A percentile compares a stretch with the other conserved stretches of the same genome.
Conservation (phyloP, 1,140 invertebrate species). For the Drosophila nigrodunni region DNA sequence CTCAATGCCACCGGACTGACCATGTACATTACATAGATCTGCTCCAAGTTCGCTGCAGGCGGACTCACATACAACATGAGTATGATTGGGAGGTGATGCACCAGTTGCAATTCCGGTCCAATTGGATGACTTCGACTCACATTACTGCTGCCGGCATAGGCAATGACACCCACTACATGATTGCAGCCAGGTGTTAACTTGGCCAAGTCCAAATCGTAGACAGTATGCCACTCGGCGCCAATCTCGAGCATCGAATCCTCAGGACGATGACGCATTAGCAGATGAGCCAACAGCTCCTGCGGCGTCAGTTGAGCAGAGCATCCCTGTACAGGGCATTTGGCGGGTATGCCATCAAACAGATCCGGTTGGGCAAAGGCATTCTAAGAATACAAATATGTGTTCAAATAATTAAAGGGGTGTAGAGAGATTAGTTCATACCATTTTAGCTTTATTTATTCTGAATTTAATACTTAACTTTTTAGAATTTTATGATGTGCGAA, state of each 20-base stretch:
- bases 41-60: slow-evolving; percentile 10
- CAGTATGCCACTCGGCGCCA: slow-evolving; percentile 35
- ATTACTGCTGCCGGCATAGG: slow-evolving; percentile 42
- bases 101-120: slow-evolving; percentile 44
- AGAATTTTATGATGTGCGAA: background rate
- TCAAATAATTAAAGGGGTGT: background rate
- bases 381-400: background rate
- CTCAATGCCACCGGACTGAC: slow-evolving; percentile 41
- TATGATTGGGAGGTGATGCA: slow-evolving; percentile 53
- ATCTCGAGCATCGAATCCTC: slow-evolving; percentile 51
- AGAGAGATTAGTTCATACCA: slow-evolving; percentile 17
- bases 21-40: slow-evolving; percentile 50
- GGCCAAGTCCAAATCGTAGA: slow-evolving; percentile 38
- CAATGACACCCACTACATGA: slow-evolving; percentile 48
- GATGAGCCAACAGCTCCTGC: slow-evolving; percentile 46
- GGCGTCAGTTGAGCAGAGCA: slow-evolving; percentile 30
- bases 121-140: slow-evolving; percentile 36
- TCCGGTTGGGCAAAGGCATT: slow-evolving; percentile 33
- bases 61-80: slow-evolving; percentile 51
- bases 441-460: background rate
- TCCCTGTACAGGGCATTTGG: slow-evolving; percentile 37
- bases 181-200: slow-evolving; percentile 39
- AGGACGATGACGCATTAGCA: slow-evolving; percentile 52
- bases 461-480: background rate
- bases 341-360: slow-evolving; percentile 33